phyloP scores from a whole-genome alignment of 2,888 invertebrate genomes.

The Neoitamus cyanurus region DNA sequence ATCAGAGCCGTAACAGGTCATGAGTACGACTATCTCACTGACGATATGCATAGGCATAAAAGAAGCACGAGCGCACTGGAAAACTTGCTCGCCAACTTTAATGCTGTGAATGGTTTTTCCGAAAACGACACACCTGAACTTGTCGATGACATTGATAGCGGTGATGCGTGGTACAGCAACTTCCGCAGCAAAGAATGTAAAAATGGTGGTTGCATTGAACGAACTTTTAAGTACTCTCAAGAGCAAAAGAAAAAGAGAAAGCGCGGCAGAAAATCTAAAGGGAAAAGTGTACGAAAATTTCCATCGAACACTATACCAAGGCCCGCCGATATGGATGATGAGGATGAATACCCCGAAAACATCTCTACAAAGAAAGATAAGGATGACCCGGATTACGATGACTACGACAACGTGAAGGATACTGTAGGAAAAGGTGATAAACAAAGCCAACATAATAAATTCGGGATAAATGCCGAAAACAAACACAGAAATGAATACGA shows the following conservation, averaged over 20 bases:
- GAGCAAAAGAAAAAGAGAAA: neutral
- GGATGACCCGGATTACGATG: constrained; percentile 40
- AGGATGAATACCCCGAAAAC: neutral
- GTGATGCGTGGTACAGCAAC: constrained; percentile 53
- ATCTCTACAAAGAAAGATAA: neutral
- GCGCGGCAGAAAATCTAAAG: neutral
- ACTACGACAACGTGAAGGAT: constrained; percentile 24
- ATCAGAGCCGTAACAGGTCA: constrained; percentile 35
- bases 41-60: neutral
- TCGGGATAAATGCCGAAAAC: neutral
- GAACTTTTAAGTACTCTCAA: neutral
- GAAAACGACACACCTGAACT: neutral
- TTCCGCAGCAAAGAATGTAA: constrained; percentile 51
- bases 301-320: too few relatives aligned
- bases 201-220: constrained; percentile 25
- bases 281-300: neutral
- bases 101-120: neutral
- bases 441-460: neutral
- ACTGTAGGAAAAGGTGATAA: neutral
- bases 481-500: neutral
- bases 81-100: constrained; percentile 37
- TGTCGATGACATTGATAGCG: constrained; percentile 16
- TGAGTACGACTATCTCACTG: neutral
- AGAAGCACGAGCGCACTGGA: neutral
- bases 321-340: neutral